Evolutionary conservation across 2,888 invertebrate genomes (phyloP).

Genomic region (Caenorhabditis wallacei): DNA sequence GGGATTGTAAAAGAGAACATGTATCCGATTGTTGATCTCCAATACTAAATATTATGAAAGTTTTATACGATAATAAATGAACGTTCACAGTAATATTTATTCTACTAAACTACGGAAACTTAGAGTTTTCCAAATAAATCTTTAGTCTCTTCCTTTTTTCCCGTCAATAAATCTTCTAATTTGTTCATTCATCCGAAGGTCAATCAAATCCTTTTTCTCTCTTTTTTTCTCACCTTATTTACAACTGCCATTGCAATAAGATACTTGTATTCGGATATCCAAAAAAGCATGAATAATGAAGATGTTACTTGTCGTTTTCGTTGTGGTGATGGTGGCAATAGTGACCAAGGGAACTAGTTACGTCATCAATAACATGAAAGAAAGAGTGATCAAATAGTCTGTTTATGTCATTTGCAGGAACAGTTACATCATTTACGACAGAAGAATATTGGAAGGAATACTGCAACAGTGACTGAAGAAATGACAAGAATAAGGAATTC

Average conservation of each 20-base stretch:
- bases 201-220: conserved; percentile 26
- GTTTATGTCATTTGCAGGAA: conserved; percentile 45
- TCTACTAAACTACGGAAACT: too few relatives aligned
- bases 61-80: too few relatives aligned
- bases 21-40: too few relatives aligned
- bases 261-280: conserved; percentile 40
- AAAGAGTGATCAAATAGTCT: conserved; percentile 39
- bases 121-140: conserved; percentile 11
- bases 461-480: conserved; percentile 40
- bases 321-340: conserved; percentile 11
- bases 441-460: conserved; percentile 45
- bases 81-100: too few relatives aligned
- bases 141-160: conserved; percentile 8
- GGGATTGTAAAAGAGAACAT: background rate
- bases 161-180: conserved; percentile 2
- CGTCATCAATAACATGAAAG: conserved; percentile 45
- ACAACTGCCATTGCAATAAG: conserved; percentile 33
- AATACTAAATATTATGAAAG: too few relatives aligned
- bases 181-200: conserved; percentile 59
- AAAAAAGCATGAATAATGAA: conserved; percentile 54
- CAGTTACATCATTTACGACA: conserved; percentile 50
- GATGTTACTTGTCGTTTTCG: conserved; percentile 45
- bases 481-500: conserved; percentile 50
- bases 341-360: conserved; percentile 42
- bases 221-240: conserved; percentile 10